Base-by-base conservation (phyloP, 2,888 invertebrate species). In the Altica lythri region DNA sequence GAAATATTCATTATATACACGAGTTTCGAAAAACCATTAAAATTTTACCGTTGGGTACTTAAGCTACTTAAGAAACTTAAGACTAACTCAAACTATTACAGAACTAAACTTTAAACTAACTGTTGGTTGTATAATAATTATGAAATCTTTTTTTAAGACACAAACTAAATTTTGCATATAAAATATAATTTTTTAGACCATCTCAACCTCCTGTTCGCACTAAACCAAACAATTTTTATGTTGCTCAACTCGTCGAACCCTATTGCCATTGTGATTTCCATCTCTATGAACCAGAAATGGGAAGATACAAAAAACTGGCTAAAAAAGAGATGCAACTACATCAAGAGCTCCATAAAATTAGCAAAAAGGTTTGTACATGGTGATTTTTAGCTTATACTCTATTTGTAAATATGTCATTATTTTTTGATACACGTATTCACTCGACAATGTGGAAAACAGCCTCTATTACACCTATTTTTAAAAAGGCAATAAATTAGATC, bases 261-360 rank as follows among this genome's bases (percentile, higher is more conserved):
- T 83, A 83, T 66, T 86, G 86, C 64, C 82, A 83, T 68, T 86
- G 86, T 73, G 83, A 85, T 59, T 79, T 78, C 0, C 85, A 85
- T 65, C 78, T 81, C 0, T 84, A 84, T 66, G 80, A 81, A 0
- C 83, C 81, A 0, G 75, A 81, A 45, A 79, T 83, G 53, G 83
- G 81, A 55, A 81, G 83, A 56, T 86, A 85, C 73, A 81, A 81
- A 64, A 81, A 82, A 60, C 68, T 86, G 37, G 75, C 83, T 0
- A 80, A 83, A 14, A 85, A 84, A 61, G 84, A 85, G 60, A 79
- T 79, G 58, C 79, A 81, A 37, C 72, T 85, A 1, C 80, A 81
- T 55, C 74, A 82, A 6, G 83, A 85, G 62, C 77, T 84, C 60
- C 76, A 78, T 27, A 71, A 75, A 37, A 69, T 84, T 10, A 77